Base-by-base conservation (phyloP, 2,113 vertebrate genomes). In the Octodon degus region DNA sequence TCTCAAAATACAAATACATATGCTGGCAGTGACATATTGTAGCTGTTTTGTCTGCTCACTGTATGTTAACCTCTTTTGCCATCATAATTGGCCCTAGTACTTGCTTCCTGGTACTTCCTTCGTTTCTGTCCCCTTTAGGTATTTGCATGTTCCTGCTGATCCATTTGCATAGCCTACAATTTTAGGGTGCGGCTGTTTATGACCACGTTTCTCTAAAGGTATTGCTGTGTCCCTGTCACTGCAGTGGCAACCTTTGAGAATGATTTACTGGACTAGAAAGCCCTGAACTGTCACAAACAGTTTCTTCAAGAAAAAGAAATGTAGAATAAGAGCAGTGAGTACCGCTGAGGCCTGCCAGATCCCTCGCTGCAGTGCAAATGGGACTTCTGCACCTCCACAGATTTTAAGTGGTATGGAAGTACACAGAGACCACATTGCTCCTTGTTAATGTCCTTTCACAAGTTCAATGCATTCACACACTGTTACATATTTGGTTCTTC, bases 251-350 rank as follows among this genome's bases (percentile, higher is more conserved):
- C 12, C 37, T 95, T 89, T 88, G 79, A 58, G 94, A 89, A 24
- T 97, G 88, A 96, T 88, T 96, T 95, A 76, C 79, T 20, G 13
- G 40, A 13, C n/a, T 43, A 47, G 63, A 70, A 96, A 89, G 4
- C 10, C 83, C 68, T 17, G 47, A 19, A 43, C 72, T 96, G 50
- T 96, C 92, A 96, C 72, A 95, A 89, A 95, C 13, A 77, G 24
- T 94, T 79, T 37, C 50, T 93, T 92, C 20, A 87, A 89, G 72
- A 86, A 32, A 89, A 94, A 55, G 47, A 86, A 92, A 95, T 72
- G 19, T 30, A 84, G 76, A 95, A 40, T 16, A 55, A 2, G 7
- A 89, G 10, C 25, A 40, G 22, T 32, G 90, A 84, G 27, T 65
- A 1, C 19, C 32, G 1, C 2, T 80, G 30, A 58, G 14, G 1